phyloP scores from a whole-genome alignment of 2,888 invertebrate genomes.

The Oscheius myriophilus region DNA sequence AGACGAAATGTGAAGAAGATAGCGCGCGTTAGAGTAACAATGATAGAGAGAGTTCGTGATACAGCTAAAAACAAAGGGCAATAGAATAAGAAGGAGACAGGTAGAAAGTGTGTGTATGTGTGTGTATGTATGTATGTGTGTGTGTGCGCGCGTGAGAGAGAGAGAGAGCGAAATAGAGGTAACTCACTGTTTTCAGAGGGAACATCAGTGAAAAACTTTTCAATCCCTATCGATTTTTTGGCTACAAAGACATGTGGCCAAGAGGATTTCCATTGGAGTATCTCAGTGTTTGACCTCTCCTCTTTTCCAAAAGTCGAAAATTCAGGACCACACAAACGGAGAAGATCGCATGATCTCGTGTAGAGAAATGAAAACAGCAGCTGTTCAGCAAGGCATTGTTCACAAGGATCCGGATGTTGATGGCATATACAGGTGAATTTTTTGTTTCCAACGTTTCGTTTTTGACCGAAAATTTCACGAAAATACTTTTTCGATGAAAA shows the following conservation, averaged over 20 bases:
- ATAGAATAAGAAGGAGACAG: no score
- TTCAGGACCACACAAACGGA: slow-evolving; percentile 38
- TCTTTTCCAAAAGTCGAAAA: no score
- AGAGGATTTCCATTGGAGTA: slow-evolving; percentile 50
- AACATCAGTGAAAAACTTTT: slow-evolving; percentile 31
- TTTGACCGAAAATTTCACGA: no score
- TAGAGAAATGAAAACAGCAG: slow-evolving; percentile 33
- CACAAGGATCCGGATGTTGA: slow-evolving; percentile 50
- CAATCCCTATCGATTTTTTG: slow-evolving; percentile 51
- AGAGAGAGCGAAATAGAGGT: background rate
- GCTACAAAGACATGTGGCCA: slow-evolving; percentile 46
- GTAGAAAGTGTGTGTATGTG: no score
- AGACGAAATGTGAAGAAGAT: no score
- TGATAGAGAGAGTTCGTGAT: no score
- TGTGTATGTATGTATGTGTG: no score
- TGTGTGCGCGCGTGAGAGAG: no score
- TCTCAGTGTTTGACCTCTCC: background rate
- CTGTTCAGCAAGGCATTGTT: slow-evolving; percentile 53
- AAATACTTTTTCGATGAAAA: no score
- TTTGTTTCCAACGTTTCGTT: no score
- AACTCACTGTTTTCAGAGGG: background rate
- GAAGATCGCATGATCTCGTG: slow-evolving; percentile 35
- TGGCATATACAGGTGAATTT: slow-evolving; percentile 36
- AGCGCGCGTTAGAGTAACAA: no score
- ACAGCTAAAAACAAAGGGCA: no score